phyloP scores from a whole-genome alignment of 2,888 invertebrate species.

The Drosophila picticornis region DNA sequence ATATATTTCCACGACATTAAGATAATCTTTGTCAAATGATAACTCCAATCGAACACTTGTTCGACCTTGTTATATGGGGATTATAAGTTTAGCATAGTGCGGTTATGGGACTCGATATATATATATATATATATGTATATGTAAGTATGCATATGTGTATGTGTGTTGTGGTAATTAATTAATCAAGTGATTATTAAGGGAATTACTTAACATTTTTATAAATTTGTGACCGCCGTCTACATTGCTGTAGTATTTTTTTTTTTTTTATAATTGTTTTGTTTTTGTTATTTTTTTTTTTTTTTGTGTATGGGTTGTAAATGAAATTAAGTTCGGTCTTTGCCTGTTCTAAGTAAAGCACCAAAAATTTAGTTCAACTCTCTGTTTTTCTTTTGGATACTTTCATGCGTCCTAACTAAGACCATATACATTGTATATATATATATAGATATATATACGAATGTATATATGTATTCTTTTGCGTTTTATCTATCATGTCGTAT shows the following conservation, averaged over 20 bases:
- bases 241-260: background rate
- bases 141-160: conserved; percentile 8
- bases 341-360: conserved; percentile 49
- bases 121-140: background rate
- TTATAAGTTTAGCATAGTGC: conserved; percentile 21
- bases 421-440: conserved; percentile 4
- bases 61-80: conserved; percentile 4
- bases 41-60: conserved; percentile 13
- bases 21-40: conserved; percentile 41
- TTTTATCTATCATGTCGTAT: conserved; percentile 14
- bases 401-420: conserved; percentile 42
- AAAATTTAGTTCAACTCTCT: conserved; percentile 29
- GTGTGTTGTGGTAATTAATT: conserved; percentile 6
- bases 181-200: background rate
- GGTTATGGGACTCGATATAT: conserved; percentile 30
- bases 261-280: background rate
- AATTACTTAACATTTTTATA: conserved; percentile 20
- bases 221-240: conserved; percentile 23
- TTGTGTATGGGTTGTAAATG: background rate
- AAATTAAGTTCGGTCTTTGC: conserved; percentile 24
- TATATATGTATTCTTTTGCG: background rate
- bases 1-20: conserved; percentile 20
- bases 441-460: conserved; percentile 9
- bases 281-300: background rate
- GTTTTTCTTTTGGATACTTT: conserved; percentile 3